Conservation (phyloP, 2,113 vertebrate species). For the Cephalopterus ornatus region DNA sequence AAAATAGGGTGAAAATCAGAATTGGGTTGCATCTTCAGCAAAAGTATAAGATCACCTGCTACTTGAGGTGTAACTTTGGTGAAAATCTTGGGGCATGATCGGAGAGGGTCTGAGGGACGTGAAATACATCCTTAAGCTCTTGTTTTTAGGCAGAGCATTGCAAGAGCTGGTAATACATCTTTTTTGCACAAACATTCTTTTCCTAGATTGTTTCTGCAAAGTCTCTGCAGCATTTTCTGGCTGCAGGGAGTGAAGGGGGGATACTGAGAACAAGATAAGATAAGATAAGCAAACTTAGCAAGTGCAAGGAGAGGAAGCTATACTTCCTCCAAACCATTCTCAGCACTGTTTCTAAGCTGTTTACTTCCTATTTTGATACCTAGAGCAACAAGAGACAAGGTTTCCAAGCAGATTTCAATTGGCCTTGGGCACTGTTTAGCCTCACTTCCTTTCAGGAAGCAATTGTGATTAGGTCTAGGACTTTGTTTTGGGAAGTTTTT, state of each 20-base stretch:
- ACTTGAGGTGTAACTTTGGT: not conserved
- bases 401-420: constrained; percentile 58
- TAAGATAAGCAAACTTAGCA: constrained; percentile 64
- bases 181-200: not conserved
- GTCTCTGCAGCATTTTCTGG: not conserved
- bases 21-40: not conserved
- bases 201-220: not conserved
- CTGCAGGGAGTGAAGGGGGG: not conserved
- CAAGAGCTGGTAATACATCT: not conserved
- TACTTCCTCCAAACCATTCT: constrained; percentile 75
- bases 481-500: constrained; percentile 67
- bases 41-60: not conserved
- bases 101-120: not conserved
- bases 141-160: not conserved
- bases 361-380: constrained; percentile 83
- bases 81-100: not conserved
- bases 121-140: not conserved
- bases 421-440: constrained; percentile 73
- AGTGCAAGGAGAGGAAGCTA: constrained; percentile 72
- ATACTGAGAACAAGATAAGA: constrained; percentile 37
- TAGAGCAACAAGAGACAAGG: constrained; percentile 73
- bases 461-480: constrained; percentile 81
- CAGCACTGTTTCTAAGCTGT: constrained; percentile 78
- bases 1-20: not conserved
- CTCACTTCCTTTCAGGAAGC: constrained; percentile 79